phyloP scores from a whole-genome alignment of 2,797 vertebrate genomes.

The Lerista edwardsae region DNA sequence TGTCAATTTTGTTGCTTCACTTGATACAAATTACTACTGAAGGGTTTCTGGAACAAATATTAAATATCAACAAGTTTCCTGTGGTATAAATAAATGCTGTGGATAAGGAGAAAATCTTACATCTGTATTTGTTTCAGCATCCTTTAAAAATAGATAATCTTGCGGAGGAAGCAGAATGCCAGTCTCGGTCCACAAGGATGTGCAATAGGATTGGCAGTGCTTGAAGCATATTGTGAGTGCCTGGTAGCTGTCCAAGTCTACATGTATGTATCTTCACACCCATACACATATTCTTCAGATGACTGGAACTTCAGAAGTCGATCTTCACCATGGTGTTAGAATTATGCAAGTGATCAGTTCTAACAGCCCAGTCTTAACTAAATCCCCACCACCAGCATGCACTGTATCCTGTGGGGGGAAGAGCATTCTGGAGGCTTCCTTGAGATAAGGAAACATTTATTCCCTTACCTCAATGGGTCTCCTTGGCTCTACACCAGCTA shows the following conservation, averaged over 20 bases:
- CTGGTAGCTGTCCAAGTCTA: neutral
- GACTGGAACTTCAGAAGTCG: neutral
- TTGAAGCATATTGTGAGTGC: neutral
- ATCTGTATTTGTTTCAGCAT: slow-evolving; percentile 12
- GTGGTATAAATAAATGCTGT: slow-evolving; percentile 37
- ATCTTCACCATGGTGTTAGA: neutral
- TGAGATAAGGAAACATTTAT: too few relatives aligned
- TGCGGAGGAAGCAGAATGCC: neutral
- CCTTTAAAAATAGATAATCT: slow-evolving; percentile 44
- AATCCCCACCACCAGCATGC: too few relatives aligned
- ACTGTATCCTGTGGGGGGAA: too few relatives aligned
- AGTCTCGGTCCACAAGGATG: neutral
- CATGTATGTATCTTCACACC: neutral
- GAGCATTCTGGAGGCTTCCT: too few relatives aligned
- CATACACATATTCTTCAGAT: neutral
- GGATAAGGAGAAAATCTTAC: slow-evolving; percentile 15
- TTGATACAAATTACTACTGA: slow-evolving; percentile 40
- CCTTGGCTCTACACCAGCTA: too few relatives aligned
- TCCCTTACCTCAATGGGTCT: too few relatives aligned
- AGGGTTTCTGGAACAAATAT: slow-evolving; percentile 50
- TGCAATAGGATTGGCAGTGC: neutral
- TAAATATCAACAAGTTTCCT: slow-evolving; percentile 36
- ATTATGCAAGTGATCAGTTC: neutral
- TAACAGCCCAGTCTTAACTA: too few relatives aligned
- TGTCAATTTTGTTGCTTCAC: slow-evolving; percentile 18